Evolutionary conservation across 2,888 invertebrate species (phyloP).

Genomic region (Sussaba pulchella): DNA sequence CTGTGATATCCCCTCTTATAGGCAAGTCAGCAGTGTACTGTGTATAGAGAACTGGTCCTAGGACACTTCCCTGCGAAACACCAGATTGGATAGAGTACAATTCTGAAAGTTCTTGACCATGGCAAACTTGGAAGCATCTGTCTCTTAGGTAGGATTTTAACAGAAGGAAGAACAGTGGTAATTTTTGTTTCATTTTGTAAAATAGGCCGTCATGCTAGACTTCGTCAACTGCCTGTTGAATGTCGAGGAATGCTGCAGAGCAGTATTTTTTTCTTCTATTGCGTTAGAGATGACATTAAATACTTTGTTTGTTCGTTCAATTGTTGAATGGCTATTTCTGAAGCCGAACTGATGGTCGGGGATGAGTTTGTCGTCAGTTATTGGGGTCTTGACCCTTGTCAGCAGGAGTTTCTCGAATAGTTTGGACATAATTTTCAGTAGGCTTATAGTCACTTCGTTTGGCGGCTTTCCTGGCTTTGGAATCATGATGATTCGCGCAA

Average conservation of each 20-base stretch:
- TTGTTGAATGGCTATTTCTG: slow-evolving; percentile 22
- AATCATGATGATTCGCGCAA: slow-evolving; percentile 60
- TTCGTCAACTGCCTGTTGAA: slow-evolving; percentile 69
- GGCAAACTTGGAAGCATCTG: slow-evolving; percentile 55
- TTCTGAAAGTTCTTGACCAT: background rate
- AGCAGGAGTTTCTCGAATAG: slow-evolving; percentile 33
- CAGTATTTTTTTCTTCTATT: slow-evolving; percentile 69
- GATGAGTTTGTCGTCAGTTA: background rate
- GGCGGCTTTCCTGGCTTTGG: slow-evolving; percentile 68
- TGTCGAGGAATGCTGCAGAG: slow-evolving; percentile 67
- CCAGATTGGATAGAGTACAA: slow-evolving; percentile 56
- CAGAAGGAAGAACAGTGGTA: slow-evolving; percentile 57
- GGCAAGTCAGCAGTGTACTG: slow-evolving; percentile 34
- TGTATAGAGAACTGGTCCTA: slow-evolving; percentile 33
- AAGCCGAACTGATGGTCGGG: slow-evolving; percentile 38
- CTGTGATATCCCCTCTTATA: background rate
- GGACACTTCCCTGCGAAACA: slow-evolving; percentile 65
- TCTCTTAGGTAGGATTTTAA: slow-evolving; percentile 63
- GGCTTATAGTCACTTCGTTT: slow-evolving; percentile 62
- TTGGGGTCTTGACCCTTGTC: background rate
- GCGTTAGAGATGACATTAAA: slow-evolving; percentile 60
- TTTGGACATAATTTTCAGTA: slow-evolving; percentile 8
- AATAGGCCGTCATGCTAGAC: slow-evolving; percentile 70
- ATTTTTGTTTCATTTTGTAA: slow-evolving; percentile 64
- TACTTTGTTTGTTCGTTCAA: slow-evolving; percentile 1